Evolutionary conservation across 2,888 invertebrate genomes (phyloP), one percentile per base, ranked within the genome.

Genomic region (Cabera pusaria): DNA sequence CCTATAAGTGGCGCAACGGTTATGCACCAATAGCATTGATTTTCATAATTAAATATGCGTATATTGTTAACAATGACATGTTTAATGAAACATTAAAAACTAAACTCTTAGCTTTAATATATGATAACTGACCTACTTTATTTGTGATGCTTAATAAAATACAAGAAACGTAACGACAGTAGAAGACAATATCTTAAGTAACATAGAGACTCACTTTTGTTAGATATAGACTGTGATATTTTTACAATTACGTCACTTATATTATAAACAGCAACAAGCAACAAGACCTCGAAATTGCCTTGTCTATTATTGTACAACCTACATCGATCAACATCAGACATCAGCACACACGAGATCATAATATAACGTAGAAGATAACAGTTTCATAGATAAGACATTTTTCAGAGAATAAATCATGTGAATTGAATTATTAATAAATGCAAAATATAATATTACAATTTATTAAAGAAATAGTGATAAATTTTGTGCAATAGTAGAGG

Each of bases 261-360:
- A 51, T 52, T 56, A n/a, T n/a, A n/a, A n/a, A n/a, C n/a, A n/a
- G 49, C 56, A 53, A 58, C 50, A 46, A 44, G 32, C 45, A 45
- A 36, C 14, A 42, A 58, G 60, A 59, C 64, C 64, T 67, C 55
- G 49, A 61, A 60, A 58, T 38, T 48, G 38, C 55, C 49, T 50
- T 35, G 42, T 40, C 8, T 25, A 31, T 7, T 21, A 6, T 49
- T 44, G 41, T 56, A 50, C 48, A 44, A 45, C 44, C 46, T 40
- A 49, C 61, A 78, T 76, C 72, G 44, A 77, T 77, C 76, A 78
- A 67, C 57, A 65, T 66, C 61, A 65, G n/a, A n/a, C n/a, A n/a
- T 14, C 14, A 3, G 52, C 41, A 64, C 55, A 68, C 56, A 58
- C 25, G 37, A 63, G 64, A 70, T 63, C 52, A 62, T 64, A 64